Evolutionary conservation across 2,797 vertebrate genomes (phyloP).

Genomic region (Florisuga fusca): DNA sequence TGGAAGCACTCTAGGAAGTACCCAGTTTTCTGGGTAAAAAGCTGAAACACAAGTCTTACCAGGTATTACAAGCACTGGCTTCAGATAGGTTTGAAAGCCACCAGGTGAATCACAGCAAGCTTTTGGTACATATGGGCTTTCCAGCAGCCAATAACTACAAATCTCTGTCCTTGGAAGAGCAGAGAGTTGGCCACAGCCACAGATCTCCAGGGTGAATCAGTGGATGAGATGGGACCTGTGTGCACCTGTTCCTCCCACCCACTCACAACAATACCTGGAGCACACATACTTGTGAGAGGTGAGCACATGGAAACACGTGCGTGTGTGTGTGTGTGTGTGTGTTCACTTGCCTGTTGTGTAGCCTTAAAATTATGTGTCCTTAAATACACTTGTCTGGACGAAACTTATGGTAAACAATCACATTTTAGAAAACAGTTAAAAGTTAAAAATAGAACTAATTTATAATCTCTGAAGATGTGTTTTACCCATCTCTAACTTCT

Average conservation of each 20-base stretch:
- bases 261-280: not conserved
- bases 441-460: not conserved
- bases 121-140: not conserved
- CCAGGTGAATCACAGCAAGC: not conserved
- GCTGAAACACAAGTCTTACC: not conserved
- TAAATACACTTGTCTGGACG: not conserved
- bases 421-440: not conserved
- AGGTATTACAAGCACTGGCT: rapidly evolving
- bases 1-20: not conserved
- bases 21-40: not conserved
- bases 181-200: not conserved
- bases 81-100: not conserved
- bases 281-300: rapidly evolving
- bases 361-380: not conserved
- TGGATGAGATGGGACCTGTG: rapidly evolving
- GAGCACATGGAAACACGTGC: rapidly evolving
- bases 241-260: not conserved
- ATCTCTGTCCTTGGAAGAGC: not conserved
- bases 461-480: not conserved
- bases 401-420: not conserved
- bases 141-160: not conserved
- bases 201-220: not conserved
- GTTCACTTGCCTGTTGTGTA: not conserved
- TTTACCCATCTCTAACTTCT: not conserved
- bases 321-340: not conserved